Percentiles rank a stretch among this genome's conserved stretches.
phyloP scores from a whole-genome alignment of 1,140 invertebrate species.

The Ditylenchus dipsaci region DNA sequence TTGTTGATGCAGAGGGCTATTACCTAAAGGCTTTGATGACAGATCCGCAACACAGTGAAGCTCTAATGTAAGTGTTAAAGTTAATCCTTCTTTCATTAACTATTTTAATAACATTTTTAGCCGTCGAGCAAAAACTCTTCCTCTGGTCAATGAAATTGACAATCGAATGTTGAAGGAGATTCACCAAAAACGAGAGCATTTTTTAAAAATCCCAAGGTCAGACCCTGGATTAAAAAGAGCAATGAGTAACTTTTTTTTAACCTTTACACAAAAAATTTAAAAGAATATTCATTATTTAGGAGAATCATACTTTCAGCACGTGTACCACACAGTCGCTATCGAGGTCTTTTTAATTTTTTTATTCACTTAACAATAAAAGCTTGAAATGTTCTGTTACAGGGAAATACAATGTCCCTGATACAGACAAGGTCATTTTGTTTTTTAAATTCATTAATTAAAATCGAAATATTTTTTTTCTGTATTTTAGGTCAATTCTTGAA shows the following conservation, averaged over 20 bases:
- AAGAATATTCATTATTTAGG: not conserved
- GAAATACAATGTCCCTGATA: slow-evolving; percentile 89
- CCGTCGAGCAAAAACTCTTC: slow-evolving; percentile 76
- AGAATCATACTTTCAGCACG: slow-evolving; percentile 70
- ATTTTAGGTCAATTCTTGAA: slow-evolving; percentile 74
- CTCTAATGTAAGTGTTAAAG: slow-evolving; percentile 62
- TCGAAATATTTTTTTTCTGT: slow-evolving; percentile 58
- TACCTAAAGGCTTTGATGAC: slow-evolving; percentile 76
- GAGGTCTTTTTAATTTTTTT: not conserved
- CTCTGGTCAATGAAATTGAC: slow-evolving; percentile 84
- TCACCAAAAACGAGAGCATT: slow-evolving; percentile 76
- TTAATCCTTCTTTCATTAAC: not conserved
- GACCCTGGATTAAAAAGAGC: slow-evolving; percentile 74
- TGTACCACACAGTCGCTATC: slow-evolving; percentile 89
- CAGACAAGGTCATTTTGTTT: slow-evolving; percentile 76
- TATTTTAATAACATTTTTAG: slow-evolving; percentile 29
- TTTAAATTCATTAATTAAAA: slow-evolving; percentile 1
- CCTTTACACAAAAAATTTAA: not conserved
- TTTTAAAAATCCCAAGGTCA: slow-evolving; percentile 75
- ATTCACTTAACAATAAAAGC: no score
- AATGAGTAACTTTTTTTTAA: slow-evolving; percentile 86
- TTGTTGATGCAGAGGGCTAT: slow-evolving; percentile 81
- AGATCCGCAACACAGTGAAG: slow-evolving; percentile 75
- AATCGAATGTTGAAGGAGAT: slow-evolving; percentile 72
- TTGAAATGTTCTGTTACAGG: slow-evolving; percentile 69